phyloP scores from a whole-genome alignment of 2,888 invertebrate genomes.

The Aphodius granarius region DNA sequence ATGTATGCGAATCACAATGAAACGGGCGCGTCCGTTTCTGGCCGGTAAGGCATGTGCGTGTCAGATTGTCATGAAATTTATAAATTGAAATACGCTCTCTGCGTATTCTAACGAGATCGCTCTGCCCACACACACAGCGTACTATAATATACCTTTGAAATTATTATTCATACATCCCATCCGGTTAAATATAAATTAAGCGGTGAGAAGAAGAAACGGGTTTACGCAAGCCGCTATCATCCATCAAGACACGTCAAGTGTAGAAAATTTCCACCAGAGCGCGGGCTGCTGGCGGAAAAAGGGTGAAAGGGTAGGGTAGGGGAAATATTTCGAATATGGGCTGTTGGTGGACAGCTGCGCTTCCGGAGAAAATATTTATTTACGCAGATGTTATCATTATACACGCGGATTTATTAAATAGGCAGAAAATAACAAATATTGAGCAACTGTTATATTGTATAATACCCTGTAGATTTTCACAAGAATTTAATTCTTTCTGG shows the following conservation, averaged over 20 bases:
- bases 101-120: not conserved
- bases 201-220: not conserved
- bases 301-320: not conserved
- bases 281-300: not conserved
- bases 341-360: not conserved
- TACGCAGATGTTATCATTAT: not conserved
- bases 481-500: too few species aligned
- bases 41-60: not conserved
- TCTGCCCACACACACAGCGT: not conserved
- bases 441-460: too few species aligned
- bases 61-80: not conserved
- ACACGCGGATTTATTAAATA: too few species aligned
- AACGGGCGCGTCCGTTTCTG: not conserved
- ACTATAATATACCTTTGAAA: not conserved
- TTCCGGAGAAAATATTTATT: not conserved
- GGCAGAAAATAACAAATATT: too few species aligned
- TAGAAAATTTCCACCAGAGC: conserved; percentile 7
- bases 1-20: not conserved
- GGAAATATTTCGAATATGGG: not conserved
- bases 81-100: not conserved
- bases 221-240: conserved; percentile 10
- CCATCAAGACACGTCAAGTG: conserved; percentile 10
- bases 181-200: not conserved
- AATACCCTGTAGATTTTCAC: too few species aligned
- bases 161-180: not conserved